Evolutionary conservation across 2,113 vertebrate genomes (phyloP), one percentile per base, ranked within the genome.

Genomic region (Trochalopteron elliotii): DNA sequence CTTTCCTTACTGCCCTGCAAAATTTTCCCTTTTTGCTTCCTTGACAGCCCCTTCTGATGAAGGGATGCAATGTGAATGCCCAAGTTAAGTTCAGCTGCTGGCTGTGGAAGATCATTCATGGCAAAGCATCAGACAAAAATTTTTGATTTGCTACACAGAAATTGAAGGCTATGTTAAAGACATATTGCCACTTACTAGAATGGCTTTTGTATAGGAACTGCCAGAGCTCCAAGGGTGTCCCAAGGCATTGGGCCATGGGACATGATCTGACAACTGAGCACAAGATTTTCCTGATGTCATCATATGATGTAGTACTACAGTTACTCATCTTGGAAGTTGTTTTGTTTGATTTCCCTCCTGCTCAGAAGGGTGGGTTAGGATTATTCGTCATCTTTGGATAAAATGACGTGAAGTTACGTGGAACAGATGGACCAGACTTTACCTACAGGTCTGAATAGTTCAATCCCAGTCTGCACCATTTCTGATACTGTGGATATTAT

Each of bases 371-470:
- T 44, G 91, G 74, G 64, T 88, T 88, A 60, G 31, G 24, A 65
- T 80, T 87, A 74, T 80, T 90, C 3, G 0, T 96, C 78, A 89
- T 95, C 63, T 96, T 96, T 95, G 94, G 89, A 93, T 96, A 76
- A 87, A 61, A 23, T 0, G 1, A 15, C 27, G 23, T 2, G 1
- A 59, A 52, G 40, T 86, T 94, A 74, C 86, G 44, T 47, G 59
- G 75, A 95, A 92, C 82, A 95, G 84, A 91, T 91, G 94, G 85
- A 83, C 42, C 35, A 70, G 42, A 31, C 17, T 74, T 80, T 70
- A 80, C 35, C 45, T 90, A 27, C 42, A 49, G 44, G 24, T 65
- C 63, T 59, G 64, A 77, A 33, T n/a, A 88, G 27, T 45, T 78
- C 49, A 30, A 2, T 86, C 56, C 15, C n/a, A 60, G 17, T 45